Evolutionary conservation across 2,113 vertebrate species (phyloP), one percentile per base, ranked within the genome.

Genomic region (Halcyon senegalensis): DNA sequence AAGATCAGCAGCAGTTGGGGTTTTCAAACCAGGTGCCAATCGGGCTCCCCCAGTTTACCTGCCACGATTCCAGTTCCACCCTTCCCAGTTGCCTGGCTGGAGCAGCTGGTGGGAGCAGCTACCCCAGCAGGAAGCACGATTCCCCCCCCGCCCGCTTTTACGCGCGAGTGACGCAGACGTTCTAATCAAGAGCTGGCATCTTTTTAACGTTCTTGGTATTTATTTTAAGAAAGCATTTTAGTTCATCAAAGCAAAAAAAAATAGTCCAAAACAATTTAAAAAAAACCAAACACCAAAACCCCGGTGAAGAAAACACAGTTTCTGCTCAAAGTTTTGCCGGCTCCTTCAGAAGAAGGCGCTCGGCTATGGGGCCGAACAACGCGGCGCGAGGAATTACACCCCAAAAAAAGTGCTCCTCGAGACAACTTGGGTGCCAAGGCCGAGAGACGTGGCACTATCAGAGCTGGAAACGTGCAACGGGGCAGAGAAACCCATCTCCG

Each of bases 151-250:
- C 63, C 92, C 75, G 25, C 92, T 94, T 53, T 67, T 67, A 68
- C 87, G 90, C 39, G 74, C 58, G 51, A 51, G 89, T 93, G 95
- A 96, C 84, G 84, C 93, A 93, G n/a, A 59, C 25, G 51, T 66
- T 70, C 87, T 70, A 82, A 94, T 94, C 93, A 90, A 77, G 87
- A 88, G 60, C n/a, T 90, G 93, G 90, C 80, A 85, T 91, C 93
- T 91, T 93, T 55, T 93, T 39, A 55, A 55, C 70, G 50, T 39
- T 79, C 84, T 82, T 79, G 70, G 84, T 77, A 74, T 88, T 88
- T 96, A 90, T 96, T 94, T 91, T 93, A 93, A 93, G 93, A 83
- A 89, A 75, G 80, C 58, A 0, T 77, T 93, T 93, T 44, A 63
- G 84, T 89, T 91, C 11, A 83, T 70, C 80, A 83, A 70, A 93